Evolutionary conservation across 2,797 vertebrate species (phyloP).

Genomic region (Falco novaeseelandiae): DNA sequence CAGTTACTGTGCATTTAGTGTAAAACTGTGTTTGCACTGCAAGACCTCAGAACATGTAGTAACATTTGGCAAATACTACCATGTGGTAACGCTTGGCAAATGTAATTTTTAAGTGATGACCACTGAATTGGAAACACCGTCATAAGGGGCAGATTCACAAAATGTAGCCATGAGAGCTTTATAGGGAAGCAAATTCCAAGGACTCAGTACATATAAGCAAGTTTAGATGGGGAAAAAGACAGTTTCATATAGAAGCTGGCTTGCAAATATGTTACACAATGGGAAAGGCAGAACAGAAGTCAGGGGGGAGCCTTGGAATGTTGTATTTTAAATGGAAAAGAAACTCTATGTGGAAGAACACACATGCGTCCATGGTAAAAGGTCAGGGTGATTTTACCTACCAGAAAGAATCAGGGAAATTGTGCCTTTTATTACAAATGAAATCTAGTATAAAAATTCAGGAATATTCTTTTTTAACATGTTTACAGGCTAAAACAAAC

Average conservation of each 20-base stretch:
- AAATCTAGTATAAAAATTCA: background rate
- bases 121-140: background rate
- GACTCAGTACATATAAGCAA: background rate
- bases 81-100: background rate
- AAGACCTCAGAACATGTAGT: background rate
- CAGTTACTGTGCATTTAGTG: background rate
- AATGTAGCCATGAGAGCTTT: rapidly evolving
- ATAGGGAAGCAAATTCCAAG: background rate
- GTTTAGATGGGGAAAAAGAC: background rate
- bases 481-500: background rate
- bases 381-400: background rate
- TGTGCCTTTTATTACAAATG: background rate
- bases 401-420: background rate
- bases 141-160: background rate
- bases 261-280: background rate
- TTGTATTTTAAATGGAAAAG: background rate
- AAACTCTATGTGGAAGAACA: background rate
- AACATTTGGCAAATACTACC: background rate
- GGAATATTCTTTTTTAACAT: background rate
- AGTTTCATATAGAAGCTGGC: background rate
- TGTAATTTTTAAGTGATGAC: background rate
- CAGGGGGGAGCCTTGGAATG: background rate
- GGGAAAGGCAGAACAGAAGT: background rate
- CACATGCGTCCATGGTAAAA: background rate
- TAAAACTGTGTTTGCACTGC: background rate